Percentiles rank a stretch among this genome's conserved stretches.
Conservation (phyloP, 2,888 invertebrate genomes). For the Campoletis raptor region DNA sequence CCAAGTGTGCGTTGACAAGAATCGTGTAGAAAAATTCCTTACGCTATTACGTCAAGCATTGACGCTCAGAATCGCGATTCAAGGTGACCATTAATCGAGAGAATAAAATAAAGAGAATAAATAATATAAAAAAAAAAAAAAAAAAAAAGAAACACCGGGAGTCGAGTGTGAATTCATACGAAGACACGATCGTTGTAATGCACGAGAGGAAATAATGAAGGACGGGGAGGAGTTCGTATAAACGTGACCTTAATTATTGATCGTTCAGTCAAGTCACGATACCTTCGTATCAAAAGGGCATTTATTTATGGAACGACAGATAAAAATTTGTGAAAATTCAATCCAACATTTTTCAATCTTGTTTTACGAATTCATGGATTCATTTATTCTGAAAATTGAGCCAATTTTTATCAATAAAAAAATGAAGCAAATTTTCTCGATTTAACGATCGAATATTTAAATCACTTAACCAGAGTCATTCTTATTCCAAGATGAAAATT, state of each 20-base stretch:
- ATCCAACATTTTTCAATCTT: background rate
- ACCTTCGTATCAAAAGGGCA: background rate
- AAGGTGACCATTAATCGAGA: conserved; percentile 69
- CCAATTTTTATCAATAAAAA: no score
- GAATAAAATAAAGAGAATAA: conserved; percentile 39
- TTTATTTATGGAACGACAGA: background rate
- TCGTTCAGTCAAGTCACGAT: background rate
- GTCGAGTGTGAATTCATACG: background rate
- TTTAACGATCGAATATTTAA: no score
- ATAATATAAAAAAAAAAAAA: background rate
- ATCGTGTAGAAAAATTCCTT: conserved; percentile 60
- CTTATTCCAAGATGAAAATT: no score
- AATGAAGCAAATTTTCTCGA: no score
- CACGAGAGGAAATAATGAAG: conserved; percentile 6
- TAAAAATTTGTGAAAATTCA: background rate
- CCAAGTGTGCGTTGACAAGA: background rate
- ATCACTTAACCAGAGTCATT: no score
- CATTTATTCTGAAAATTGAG: no score
- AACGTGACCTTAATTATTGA: conserved; percentile 41
- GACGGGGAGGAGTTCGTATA: conserved; percentile 12
- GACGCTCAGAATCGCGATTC: conserved; percentile 55
- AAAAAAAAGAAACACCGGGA: background rate
- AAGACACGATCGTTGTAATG: conserved; percentile 15
- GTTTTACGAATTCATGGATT: background rate
- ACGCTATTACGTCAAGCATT: conserved; percentile 61